Conservation (phyloP, 1,140 invertebrate species). For the Zaprionus gabonicus region DNA sequence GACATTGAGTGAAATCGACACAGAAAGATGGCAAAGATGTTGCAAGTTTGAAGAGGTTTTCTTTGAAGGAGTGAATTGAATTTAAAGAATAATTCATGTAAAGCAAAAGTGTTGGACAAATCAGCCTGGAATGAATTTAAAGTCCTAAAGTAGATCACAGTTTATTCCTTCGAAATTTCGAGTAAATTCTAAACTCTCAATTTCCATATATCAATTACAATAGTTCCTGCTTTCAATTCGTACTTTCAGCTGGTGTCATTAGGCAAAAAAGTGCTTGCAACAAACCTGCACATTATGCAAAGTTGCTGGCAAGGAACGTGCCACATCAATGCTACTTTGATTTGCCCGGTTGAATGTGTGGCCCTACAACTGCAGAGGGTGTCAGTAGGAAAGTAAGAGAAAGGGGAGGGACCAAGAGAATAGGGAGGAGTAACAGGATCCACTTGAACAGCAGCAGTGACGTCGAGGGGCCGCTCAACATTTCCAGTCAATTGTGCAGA, state of each 20-base stretch:
- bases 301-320: constrained; percentile 28
- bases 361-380: background rate
- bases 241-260: constrained; percentile 21
- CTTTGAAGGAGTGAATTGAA: too few species aligned
- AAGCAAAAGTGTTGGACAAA: too few species aligned
- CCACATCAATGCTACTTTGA: constrained; percentile 54
- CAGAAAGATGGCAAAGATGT: background rate
- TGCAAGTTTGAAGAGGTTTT: background rate
- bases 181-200: background rate
- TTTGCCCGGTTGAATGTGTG: constrained; percentile 33
- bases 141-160: too few species aligned
- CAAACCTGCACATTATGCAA: constrained; percentile 32
- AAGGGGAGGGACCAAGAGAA: too few species aligned
- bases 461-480: constrained; percentile 10
- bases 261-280: constrained; percentile 1
- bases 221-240: background rate
- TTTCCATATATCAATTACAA: background rate
- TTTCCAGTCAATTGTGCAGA: constrained; percentile 49
- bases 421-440: background rate
- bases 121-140: too few species aligned
- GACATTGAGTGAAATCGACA: constrained; percentile 16
- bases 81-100: too few species aligned
- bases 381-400: background rate
- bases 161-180: background rate
- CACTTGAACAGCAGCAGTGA: constrained; percentile 5